phyloP scores from a whole-genome alignment of 2,113 vertebrate genomes.

The human (Homo sapiens) region GRCh38 chr12:70652001-70652500 shows the following conservation, averaged over 20 bases:
- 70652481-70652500: conserved; percentile 48
- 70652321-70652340: neutral
- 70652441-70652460: conserved; percentile 14
- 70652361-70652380: neutral
- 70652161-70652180: neutral
- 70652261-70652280: neutral
- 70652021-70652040: neutral
- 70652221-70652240: neutral
- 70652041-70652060: neutral
- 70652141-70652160: neutral
- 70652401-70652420: neutral
- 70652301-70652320: neutral
- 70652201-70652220: neutral
- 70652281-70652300: neutral
- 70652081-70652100: neutral
- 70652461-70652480: neutral
- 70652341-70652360: neutral
- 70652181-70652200: neutral
- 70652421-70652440: neutral
- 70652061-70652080: neutral
- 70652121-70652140: neutral
- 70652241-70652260: neutral
- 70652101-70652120: neutral
- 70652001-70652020: neutral
- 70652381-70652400: neutral